Evolutionary conservation across 2,888 invertebrate genomes (phyloP).

Genomic region (Dioctria rufipes): DNA sequence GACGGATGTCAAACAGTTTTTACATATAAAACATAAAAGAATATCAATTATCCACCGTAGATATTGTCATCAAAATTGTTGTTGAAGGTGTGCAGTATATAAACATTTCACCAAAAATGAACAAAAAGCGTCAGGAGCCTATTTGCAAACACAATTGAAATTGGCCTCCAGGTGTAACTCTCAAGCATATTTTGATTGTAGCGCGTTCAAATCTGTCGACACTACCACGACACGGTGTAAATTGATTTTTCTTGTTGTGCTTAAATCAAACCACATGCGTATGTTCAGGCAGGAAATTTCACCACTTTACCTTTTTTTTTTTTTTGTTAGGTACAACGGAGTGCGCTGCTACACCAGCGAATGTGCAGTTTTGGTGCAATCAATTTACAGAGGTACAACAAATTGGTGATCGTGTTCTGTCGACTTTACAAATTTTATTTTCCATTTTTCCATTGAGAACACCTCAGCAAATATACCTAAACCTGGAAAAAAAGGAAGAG

Average conservation of each 20-base stretch:
- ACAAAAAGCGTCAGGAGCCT: background rate
- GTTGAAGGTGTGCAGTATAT: slow-evolving; percentile 2
- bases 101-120: slow-evolving; percentile 12
- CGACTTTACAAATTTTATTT: slow-evolving; percentile 51
- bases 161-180: no score
- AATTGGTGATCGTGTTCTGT: slow-evolving; percentile 48
- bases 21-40: background rate
- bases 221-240: background rate
- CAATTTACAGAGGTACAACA: slow-evolving; percentile 46
- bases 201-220: background rate
- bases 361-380: slow-evolving; percentile 12
- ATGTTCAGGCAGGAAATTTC: no score
- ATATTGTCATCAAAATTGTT: slow-evolving; percentile 11
- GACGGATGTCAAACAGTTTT: no score
- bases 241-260: slow-evolving; percentile 31
- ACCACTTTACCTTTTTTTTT: no score
- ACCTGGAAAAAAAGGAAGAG: background rate
- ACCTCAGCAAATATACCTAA: no score
- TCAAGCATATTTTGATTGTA: slow-evolving; percentile 26
- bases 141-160: no score
- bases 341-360: no score
- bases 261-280: slow-evolving; percentile 2
- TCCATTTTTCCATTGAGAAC: slow-evolving; percentile 1
- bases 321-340: no score
- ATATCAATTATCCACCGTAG: slow-evolving; percentile 2